These are phyloP conservation scores for Lepus europaeus DNA, from an alignment of 2,113 vertebrate genomes.

Conservation along the genomic window DNA sequence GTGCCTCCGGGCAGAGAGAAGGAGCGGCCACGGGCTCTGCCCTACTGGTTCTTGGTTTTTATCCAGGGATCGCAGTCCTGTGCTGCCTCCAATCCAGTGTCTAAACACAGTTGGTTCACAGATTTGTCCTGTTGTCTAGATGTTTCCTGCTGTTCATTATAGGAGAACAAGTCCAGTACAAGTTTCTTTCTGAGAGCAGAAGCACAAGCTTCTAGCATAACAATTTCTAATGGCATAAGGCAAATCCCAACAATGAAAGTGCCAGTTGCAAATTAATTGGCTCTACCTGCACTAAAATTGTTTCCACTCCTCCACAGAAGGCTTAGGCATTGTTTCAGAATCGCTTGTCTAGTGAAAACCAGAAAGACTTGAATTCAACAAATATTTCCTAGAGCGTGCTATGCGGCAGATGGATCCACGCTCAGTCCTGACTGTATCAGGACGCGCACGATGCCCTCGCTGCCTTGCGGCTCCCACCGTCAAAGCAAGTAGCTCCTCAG, in stretches of 20 bases:
- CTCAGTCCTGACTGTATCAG: not conserved
- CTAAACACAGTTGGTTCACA: not conserved
- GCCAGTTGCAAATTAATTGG: not conserved
- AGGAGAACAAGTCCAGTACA: not conserved
- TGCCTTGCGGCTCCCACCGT: not conserved
- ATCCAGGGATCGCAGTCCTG: not conserved
- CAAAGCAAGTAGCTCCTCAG: not conserved
- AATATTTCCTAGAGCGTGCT: no score
- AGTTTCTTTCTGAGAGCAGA: not conserved
- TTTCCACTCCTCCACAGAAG: not conserved
- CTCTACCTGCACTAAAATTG: not conserved
- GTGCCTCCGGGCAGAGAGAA: not conserved
- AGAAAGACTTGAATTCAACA: constrained; percentile 15
- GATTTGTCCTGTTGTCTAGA: not conserved
- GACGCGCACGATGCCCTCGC: not conserved
- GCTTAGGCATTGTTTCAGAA: not conserved
- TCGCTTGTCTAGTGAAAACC: not conserved
- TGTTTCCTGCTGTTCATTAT: not conserved
- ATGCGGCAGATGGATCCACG: no score
- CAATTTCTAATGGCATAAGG: not conserved
- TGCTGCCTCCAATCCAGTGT: not conserved
- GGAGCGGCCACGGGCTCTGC: not conserved
- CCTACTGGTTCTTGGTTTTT: not conserved
- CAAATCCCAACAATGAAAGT: constrained; percentile 11
- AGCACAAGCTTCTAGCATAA: not conserved